These are phyloP conservation scores for Temnothorax nylanderi DNA, from an alignment of 1,140 invertebrate species.

Conservation along the genomic window DNA sequence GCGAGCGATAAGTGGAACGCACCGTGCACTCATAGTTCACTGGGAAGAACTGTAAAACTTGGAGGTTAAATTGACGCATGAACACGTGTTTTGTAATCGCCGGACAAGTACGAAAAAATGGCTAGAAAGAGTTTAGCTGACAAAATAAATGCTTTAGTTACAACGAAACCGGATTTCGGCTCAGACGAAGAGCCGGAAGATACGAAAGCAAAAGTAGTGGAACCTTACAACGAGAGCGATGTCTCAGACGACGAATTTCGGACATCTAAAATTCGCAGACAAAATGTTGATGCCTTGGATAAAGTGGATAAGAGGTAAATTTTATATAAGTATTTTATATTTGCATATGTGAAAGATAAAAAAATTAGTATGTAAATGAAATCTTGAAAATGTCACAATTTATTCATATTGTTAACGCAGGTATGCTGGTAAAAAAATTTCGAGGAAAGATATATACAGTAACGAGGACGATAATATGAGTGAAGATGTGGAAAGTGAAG, in stretches of 20 bases:
- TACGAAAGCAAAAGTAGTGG: slow-evolving; percentile 81
- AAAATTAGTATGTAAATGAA: slow-evolving; percentile 9
- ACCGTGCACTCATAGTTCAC: too few species aligned
- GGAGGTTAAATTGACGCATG: slow-evolving; percentile 53
- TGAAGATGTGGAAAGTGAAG: slow-evolving; percentile 33
- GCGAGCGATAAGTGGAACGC: too few species aligned
- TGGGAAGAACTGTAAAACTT: too few species aligned
- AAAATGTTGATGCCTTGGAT: slow-evolving; percentile 88
- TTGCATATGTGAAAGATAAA: not conserved
- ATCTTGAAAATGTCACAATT: slow-evolving; percentile 28
- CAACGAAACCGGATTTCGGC: slow-evolving; percentile 85
- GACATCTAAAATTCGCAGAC: slow-evolving; percentile 88
- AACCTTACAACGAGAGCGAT: slow-evolving; percentile 75
- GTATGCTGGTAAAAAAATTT: slow-evolving; percentile 90
- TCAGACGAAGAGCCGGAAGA: slow-evolving; percentile 86
- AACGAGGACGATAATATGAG: slow-evolving; percentile 71
- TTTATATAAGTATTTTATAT: slow-evolving; percentile 5
- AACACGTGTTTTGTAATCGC: slow-evolving; percentile 6
- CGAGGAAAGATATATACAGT: slow-evolving; percentile 85
- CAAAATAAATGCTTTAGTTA: slow-evolving; percentile 87
- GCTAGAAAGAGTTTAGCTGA: slow-evolving; percentile 85
- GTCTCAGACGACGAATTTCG: slow-evolving; percentile 69
- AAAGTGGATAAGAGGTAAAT: slow-evolving; percentile 87
- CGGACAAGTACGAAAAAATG: slow-evolving; percentile 68
- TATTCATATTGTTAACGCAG: slow-evolving; percentile 76